Evolutionary conservation across 2,888 invertebrate genomes (phyloP).

Genomic region (Chesias legatella): DNA sequence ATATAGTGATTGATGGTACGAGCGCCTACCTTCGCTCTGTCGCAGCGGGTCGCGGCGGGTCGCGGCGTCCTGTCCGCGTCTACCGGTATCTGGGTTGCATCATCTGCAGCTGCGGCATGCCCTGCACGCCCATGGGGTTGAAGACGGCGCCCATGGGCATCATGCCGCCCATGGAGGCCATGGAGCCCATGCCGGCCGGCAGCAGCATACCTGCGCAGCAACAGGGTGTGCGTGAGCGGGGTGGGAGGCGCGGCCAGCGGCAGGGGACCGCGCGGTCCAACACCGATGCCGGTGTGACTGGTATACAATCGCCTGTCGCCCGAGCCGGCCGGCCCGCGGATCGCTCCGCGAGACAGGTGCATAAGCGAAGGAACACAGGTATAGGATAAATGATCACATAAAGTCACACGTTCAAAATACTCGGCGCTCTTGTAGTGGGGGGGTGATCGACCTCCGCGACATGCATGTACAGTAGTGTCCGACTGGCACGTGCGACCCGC

Average conservation of each 20-base stretch:
- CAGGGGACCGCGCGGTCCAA: constrained; percentile 61
- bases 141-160: constrained; percentile 75
- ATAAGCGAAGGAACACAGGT: constrained; percentile 72
- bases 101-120: constrained; percentile 70
- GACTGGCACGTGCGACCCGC: too few species aligned
- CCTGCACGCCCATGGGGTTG: constrained; percentile 53
- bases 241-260: constrained; percentile 31
- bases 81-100: constrained; percentile 95
- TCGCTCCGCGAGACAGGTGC: constrained; percentile 36
- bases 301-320: constrained; percentile 63
- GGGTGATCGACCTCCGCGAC: constrained; percentile 48
- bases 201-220: constrained; percentile 72
- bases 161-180: constrained; percentile 58
- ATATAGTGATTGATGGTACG: constrained; percentile 21
- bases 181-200: constrained; percentile 64
- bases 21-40: constrained; percentile 48
- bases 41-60: constrained; percentile 35
- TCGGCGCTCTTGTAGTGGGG: constrained; percentile 53
- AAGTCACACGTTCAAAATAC: constrained; percentile 73
- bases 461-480: constrained; percentile 70
- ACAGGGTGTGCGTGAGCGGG: constrained; percentile 26
- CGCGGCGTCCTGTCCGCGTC: constrained; percentile 56
- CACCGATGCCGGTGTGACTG: constrained; percentile 69
- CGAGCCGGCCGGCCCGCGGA: constrained; percentile 18
- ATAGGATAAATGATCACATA: constrained; percentile 74